Percentiles rank a stretch among this genome's conserved stretches.
phyloP scores from a whole-genome alignment of 2,888 invertebrate species.

The Thera obeliscata region DNA sequence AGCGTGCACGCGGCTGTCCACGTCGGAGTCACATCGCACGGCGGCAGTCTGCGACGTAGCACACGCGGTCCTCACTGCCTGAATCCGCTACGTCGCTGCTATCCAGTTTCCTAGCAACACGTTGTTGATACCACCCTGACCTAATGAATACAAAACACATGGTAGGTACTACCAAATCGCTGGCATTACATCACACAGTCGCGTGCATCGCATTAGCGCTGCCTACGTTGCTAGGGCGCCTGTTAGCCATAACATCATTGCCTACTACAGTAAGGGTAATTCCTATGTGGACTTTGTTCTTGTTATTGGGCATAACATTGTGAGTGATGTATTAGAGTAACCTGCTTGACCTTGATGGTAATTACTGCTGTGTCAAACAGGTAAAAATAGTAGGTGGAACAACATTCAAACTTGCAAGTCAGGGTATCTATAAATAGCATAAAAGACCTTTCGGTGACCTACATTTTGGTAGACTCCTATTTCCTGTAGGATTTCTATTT shows the following conservation, averaged over 20 bases:
- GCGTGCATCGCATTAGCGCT: conserved; percentile 59
- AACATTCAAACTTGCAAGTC: conserved; percentile 22
- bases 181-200: conserved; percentile 75
- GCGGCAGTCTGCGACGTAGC: conserved; percentile 52
- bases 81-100: conserved; percentile 32
- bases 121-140: conserved; percentile 81
- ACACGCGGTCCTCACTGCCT: conserved; percentile 52
- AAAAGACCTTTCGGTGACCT: conserved; percentile 73
- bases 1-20: conserved; percentile 77
- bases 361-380: conserved; percentile 17
- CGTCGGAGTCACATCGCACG: conserved; percentile 70
- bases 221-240: conserved; percentile 67
- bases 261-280: conserved; percentile 40
- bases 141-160: conserved; percentile 81
- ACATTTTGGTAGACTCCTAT: conserved; percentile 59
- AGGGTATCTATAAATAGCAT: conserved; percentile 54
- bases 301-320: conserved; percentile 37
- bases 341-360: conserved; percentile 39
- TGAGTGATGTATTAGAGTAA: conserved; percentile 27
- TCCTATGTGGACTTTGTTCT: conserved; percentile 45
- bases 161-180: conserved; percentile 59
- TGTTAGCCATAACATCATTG: conserved; percentile 61
- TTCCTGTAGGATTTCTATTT: conserved; percentile 73
- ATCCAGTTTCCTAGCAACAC: conserved; percentile 83
- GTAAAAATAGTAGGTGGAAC: conserved; percentile 19